These are phyloP conservation scores for Seriola rivoliana DNA, from an alignment of 2,113 vertebrate genomes.

Conservation along the genomic window DNA sequence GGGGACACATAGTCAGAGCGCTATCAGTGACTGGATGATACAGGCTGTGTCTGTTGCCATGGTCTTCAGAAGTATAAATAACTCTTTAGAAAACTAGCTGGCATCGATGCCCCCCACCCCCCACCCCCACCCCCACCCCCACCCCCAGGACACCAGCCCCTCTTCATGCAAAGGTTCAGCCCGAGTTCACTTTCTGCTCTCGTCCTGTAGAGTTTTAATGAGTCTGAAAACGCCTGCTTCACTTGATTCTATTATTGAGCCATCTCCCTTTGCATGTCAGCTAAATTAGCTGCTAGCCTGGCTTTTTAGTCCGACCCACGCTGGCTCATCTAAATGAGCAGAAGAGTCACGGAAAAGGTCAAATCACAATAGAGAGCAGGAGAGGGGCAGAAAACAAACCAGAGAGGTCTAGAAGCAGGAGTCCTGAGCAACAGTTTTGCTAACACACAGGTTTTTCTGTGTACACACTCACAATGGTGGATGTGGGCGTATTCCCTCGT, in stretches of 20 bases:
- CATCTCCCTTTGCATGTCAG: conserved; percentile 50
- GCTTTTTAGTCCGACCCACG: conserved; percentile 36
- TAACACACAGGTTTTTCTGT: conserved; percentile 16
- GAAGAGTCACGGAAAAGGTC: conserved; percentile 53
- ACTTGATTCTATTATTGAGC: conserved; percentile 62
- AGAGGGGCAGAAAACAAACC: neutral
- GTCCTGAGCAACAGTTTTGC: neutral
- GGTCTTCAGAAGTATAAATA: conserved; percentile 72
- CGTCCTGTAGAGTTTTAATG: conserved; percentile 68
- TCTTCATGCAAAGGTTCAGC: conserved; percentile 62
- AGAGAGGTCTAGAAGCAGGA: neutral
- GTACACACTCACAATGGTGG: conserved; percentile 6
- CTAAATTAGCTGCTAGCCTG: conserved; percentile 65
- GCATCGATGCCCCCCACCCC: conserved; percentile 33
- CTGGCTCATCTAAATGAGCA: conserved; percentile 54
- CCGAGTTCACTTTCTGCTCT: conserved; percentile 63
- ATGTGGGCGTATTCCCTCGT: conserved; percentile 52
- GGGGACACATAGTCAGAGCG: conserved; percentile 36
- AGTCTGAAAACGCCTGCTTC: conserved; percentile 54
- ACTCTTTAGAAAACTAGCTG: conserved; percentile 58
- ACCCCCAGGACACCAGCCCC: conserved; percentile 37
- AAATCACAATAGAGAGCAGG: conserved; percentile 59
- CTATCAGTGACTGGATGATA: conserved; percentile 41
- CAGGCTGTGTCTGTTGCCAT: conserved; percentile 63
- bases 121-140: conserved; percentile 29